Percentiles rank a stretch among this genome's conserved stretches.
Conservation (phyloP, 2,113 vertebrate species). For the Tonatia bakeri region DNA sequence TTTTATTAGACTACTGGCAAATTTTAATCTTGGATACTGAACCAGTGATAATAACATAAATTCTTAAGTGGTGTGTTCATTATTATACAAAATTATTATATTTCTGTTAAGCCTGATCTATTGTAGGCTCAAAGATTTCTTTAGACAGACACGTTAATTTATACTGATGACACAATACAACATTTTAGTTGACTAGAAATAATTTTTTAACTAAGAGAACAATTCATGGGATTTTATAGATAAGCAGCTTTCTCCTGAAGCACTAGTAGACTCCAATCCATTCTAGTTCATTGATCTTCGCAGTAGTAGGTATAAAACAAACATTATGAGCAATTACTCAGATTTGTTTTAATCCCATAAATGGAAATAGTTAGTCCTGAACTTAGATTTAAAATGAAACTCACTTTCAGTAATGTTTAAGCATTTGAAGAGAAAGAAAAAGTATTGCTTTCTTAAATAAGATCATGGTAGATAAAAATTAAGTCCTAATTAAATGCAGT, state of each 20-base stretch:
- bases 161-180: neutral
- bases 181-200: neutral
- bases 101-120: neutral
- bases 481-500: slow-evolving; percentile 19
- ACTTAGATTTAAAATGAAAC: slow-evolving; percentile 27
- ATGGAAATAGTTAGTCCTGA: slow-evolving; percentile 15
- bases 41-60: neutral
- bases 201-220: neutral
- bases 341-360: slow-evolving; percentile 26
- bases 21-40: neutral
- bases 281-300: slow-evolving; percentile 14
- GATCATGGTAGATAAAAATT: slow-evolving; percentile 40
- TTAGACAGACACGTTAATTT: neutral
- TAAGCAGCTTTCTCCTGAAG: neutral
- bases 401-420: slow-evolving; percentile 27
- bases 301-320: slow-evolving; percentile 3
- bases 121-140: slow-evolving; percentile 6
- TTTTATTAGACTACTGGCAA: neutral
- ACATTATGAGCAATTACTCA: neutral
- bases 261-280: neutral
- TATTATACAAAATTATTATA: neutral
- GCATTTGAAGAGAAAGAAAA: neutral
- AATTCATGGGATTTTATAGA: neutral
- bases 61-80: neutral
- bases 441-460: neutral